Base-by-base conservation (phyloP, 2,797 vertebrate species). In the Poeciliopsis presidionis region DNA sequence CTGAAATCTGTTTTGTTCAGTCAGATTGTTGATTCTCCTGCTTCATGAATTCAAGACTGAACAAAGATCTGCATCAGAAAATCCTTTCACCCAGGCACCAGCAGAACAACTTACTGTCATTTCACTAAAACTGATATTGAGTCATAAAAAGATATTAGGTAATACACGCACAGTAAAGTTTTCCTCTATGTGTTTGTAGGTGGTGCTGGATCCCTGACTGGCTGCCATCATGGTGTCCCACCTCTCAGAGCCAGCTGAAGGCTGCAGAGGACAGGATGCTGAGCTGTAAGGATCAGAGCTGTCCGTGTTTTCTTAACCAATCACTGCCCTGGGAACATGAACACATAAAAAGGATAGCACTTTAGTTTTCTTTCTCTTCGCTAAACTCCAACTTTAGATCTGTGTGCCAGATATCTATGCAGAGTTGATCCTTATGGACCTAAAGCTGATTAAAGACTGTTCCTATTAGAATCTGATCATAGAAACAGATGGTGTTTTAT, bases 171-270 rank as follows among this genome's bases (percentile, higher is more conserved):
- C 22, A 46, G 2, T 49, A 36, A 63, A 33, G 25, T 20, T 65
- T 72, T 53, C n/a, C 13, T 81, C 28, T 83, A 41, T 81, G 25
- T 83, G 0, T 70, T 28, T 81, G 4, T 81, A 99, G 98, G 94
- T 97, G 96, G 81, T 97, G 97, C 89, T 97, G 97, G 97, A 93
- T 98, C 79, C 96, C 96, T 73, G 95, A 89, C 86, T 99, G 97
- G 97, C 94, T 99, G 83, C 98, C 98, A 16, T 93, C 97, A 7
- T 99, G 98, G 98, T 98, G 97, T 87, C 98, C 98, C 22, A 97
- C 97, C 0, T 99, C 98, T 61, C 86, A 92, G 75, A 92, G 87
- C 49, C 96, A 97, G 78, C 96, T 99, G 39, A 96, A 96, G 93
- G 93, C 95, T 76, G 97, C 97, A 70, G 98, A 98, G 89, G 96